A percentile compares a stretch with the other conserved stretches of the same genome.
Conservation (phyloP, 1,140 invertebrate genomes). For the Magallana ariakensis region DNA sequence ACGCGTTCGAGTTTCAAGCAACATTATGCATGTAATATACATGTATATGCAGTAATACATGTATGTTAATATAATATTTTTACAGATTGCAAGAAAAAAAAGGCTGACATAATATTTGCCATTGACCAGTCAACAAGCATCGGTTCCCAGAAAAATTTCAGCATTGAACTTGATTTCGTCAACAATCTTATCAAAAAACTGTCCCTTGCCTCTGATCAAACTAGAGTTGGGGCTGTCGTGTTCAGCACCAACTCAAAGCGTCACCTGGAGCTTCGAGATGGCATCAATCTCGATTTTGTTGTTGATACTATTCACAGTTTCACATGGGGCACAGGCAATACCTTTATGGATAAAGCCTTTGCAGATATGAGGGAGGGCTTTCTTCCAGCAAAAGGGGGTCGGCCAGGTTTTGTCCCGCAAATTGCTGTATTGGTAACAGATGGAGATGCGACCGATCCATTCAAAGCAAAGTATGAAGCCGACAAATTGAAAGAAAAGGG, state of each 20-base stretch:
- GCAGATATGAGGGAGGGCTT: slow-evolving; percentile 2
- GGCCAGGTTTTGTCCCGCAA: slow-evolving; percentile 22
- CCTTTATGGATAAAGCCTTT: slow-evolving; percentile 39
- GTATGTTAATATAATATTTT: neutral
- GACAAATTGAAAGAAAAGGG: neutral
- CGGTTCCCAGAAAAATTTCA: slow-evolving; percentile 36
- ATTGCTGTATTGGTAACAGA: slow-evolving; percentile 40
- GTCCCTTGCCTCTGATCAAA: slow-evolving; percentile 40
- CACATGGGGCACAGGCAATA: slow-evolving; percentile 18
- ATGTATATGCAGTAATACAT: too few relatives aligned
- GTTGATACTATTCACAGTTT: neutral
- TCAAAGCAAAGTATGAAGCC: slow-evolving; percentile 8
- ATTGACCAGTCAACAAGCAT: slow-evolving; percentile 45
- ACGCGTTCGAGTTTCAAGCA: too few relatives aligned
- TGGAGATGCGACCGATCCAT: slow-evolving; percentile 16
- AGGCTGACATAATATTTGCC: slow-evolving; percentile 44
- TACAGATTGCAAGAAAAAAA: slow-evolving; percentile 5
- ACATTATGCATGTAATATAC: too few relatives aligned
- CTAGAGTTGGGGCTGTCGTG: slow-evolving; percentile 46
- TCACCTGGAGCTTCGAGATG: neutral
- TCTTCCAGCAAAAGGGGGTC: neutral
- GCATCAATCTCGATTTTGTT: neutral
- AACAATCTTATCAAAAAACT: slow-evolving; percentile 30
- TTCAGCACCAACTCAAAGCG: slow-evolving; percentile 38
- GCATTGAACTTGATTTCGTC: slow-evolving; percentile 48